Percentiles rank a stretch among this genome's conserved stretches.
Evolutionary conservation across 1,140 invertebrate genomes (phyloP).

Genomic region (Neotoxoptera formosana): DNA sequence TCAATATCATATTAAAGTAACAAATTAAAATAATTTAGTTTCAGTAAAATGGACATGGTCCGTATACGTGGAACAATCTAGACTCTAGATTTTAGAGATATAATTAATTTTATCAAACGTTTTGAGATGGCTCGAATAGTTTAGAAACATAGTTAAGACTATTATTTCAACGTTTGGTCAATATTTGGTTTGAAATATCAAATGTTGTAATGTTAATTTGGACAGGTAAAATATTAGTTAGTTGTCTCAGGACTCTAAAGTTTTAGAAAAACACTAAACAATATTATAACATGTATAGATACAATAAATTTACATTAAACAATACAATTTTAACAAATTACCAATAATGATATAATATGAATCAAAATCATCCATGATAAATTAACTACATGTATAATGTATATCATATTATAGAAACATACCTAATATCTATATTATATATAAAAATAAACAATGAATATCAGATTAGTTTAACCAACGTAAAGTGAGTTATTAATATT

Average conservation of each 20-base stretch:
- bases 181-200: too few species aligned
- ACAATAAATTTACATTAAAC: neutral
- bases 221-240: too few species aligned
- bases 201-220: too few species aligned
- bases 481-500: neutral
- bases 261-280: too few species aligned
- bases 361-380: neutral
- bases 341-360: too few species aligned
- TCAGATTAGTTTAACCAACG: neutral
- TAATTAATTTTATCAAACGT: neutral
- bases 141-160: neutral
- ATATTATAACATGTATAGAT: too few species aligned
- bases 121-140: neutral
- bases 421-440: neutral
- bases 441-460: neutral
- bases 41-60: neutral
- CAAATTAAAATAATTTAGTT: neutral
- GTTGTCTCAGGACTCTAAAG: too few species aligned
- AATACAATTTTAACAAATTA: neutral
- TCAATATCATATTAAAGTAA: neutral
- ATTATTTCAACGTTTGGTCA: neutral
- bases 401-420: neutral
- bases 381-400: neutral
- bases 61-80: neutral
- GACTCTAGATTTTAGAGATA: too few species aligned